Evolutionary conservation across 23 tunicate species (phyloP), one percentile per base, ranked within the genome.

Genomic region (Clavelina lepadiformis): DNA sequence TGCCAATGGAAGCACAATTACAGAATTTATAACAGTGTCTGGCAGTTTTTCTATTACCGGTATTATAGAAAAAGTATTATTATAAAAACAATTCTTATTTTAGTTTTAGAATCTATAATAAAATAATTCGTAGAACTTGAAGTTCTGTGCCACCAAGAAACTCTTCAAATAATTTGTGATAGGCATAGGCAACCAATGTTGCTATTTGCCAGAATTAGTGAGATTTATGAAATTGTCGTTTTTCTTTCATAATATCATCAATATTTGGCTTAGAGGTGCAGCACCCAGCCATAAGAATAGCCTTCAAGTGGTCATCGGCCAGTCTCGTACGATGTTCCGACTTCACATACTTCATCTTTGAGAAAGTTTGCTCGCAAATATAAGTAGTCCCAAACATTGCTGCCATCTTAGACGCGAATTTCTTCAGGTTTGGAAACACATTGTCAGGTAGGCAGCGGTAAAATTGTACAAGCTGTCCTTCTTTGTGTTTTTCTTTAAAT

Each of bases 381-480:
- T 44, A 44, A 11, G 50, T 44, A 11, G 50, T 44, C 50, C 50
- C 50, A 44, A 44, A 44, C 50, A 44, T 44, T 44, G 50, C 13
- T 44, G 61, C 61, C 61, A 55, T 21, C 21, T 21, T 21, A 18
- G 50, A 44, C 15, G 50, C 50, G 18, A 55, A 55, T n/a, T 55
- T 55, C n/a, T 55, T 55, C n/a, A 55, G n/a, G 24, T 44, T 44
- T 44, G 50, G 50, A 44, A 44, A 44, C 50, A 11, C 50, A 44
- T 44, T 18, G 18, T 44, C 50, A 44, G 50, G 50, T 44, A 44
- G 18, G 50, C 50, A 44, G 50, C 15, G 15, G 50, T 44, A 44
- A 44, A 44, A 44, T 44, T 44, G 15, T n/a, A 54, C 60, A 54
- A 54, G 60, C 22, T 54, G n/a, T 54, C 60, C 60, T 13, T 54